These are phyloP conservation scores for Simalia tracyae DNA, from an alignment of 2,797 vertebrate species.

Conservation along the genomic window DNA sequence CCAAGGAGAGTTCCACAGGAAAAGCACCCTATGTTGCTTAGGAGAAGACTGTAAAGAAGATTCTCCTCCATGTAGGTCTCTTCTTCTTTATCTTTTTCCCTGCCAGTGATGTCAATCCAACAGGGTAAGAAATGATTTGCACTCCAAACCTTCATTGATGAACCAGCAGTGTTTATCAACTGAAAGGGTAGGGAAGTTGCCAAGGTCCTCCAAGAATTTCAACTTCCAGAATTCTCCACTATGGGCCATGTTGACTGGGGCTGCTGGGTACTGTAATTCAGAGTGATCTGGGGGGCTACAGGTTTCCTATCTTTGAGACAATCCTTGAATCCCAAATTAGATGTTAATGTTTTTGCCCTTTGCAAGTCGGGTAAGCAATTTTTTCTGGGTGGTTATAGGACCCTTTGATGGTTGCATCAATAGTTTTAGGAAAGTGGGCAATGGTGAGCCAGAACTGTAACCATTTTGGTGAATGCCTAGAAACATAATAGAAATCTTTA, in stretches of 20 bases:
- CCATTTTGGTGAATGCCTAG: too few relatives aligned
- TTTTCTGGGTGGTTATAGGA: neutral
- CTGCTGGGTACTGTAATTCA: neutral
- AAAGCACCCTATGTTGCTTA: neutral
- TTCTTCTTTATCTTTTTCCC: neutral
- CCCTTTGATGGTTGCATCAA: neutral
- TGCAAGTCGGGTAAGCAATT: neutral
- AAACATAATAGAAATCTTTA: too few relatives aligned
- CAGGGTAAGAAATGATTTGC: neutral
- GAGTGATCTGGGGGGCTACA: neutral
- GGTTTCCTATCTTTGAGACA: neutral
- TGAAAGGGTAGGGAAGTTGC: neutral
- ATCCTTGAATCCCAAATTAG: neutral
- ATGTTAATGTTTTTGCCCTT: neutral
- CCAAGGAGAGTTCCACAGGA: neutral
- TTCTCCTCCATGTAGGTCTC: neutral
- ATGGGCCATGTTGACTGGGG: neutral
- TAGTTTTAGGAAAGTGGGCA: neutral
- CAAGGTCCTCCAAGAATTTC: neutral
- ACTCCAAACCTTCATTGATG: neutral
- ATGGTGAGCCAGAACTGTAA: too few relatives aligned
- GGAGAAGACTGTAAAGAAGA: neutral
- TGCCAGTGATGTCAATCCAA: neutral
- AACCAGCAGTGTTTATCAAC: neutral
- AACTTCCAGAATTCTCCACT: neutral